Evolutionary conservation across 2,113 vertebrate species (phyloP).

Genomic region (Gallinago paraguaiae): DNA sequence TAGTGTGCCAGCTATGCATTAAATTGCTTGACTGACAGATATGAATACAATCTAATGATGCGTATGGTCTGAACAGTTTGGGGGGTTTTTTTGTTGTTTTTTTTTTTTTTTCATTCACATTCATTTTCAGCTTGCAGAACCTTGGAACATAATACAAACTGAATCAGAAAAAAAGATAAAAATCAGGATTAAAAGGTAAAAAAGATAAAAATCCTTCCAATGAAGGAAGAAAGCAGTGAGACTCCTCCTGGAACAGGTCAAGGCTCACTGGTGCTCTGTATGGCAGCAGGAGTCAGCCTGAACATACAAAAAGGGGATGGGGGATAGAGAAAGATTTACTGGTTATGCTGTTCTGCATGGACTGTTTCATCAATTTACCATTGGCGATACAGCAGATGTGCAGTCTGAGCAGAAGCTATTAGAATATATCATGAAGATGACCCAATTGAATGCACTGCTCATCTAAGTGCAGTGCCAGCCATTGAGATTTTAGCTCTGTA

Average conservation of each 20-base stretch:
- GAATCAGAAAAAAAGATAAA: background rate
- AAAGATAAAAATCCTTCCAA: background rate
- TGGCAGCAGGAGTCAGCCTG: background rate
- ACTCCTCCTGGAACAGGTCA: background rate
- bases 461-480: background rate
- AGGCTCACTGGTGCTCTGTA: background rate
- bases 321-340: background rate
- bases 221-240: background rate
- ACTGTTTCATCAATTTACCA: background rate
- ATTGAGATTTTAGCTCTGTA: background rate
- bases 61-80: background rate
- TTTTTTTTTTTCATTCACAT: background rate
- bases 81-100: background rate
- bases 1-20: fast-evolving
- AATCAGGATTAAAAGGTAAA: too few species aligned
- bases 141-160: background rate
- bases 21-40: background rate
- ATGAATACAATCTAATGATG: background rate
- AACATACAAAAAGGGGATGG: background rate
- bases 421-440: background rate
- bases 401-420: background rate
- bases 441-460: background rate
- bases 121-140: background rate
- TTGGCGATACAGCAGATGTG: background rate
- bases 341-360: background rate